Evolutionary conservation across 2,113 vertebrate genomes (phyloP).

Genomic region (Gambusia holbrooki): DNA sequence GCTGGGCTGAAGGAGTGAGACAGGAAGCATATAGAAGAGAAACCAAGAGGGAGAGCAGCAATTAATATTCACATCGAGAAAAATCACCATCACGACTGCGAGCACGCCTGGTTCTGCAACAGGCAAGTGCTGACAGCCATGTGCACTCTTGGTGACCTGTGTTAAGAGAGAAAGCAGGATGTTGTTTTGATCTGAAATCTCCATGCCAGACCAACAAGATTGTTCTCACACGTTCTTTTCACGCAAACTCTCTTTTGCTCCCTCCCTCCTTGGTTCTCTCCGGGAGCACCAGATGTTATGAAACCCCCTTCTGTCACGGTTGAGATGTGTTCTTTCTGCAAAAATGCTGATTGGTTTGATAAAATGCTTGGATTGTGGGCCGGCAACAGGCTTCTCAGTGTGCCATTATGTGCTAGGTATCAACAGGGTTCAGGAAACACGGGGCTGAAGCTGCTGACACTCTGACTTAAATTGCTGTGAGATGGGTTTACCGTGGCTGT

Average conservation of each 20-base stretch:
- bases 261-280: slow-evolving; percentile 13
- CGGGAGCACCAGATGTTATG: slow-evolving; percentile 64
- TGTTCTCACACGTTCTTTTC: slow-evolving; percentile 57
- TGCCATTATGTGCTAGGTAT: slow-evolving; percentile 57
- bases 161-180: slow-evolving; percentile 36
- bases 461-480: slow-evolving; percentile 50
- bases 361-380: slow-evolving; percentile 70
- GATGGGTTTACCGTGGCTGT: slow-evolving; percentile 45
- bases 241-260: slow-evolving; percentile 26
- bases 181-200: slow-evolving; percentile 43
- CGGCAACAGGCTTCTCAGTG: slow-evolving; percentile 54
- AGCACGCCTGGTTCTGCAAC: slow-evolving; percentile 1
- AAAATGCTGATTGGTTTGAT: slow-evolving; percentile 75
- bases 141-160: slow-evolving; percentile 59
- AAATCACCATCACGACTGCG: slow-evolving; percentile 22
- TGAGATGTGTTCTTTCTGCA: slow-evolving; percentile 62
- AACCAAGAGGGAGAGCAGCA: slow-evolving; percentile 11
- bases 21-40: slow-evolving; percentile 21
- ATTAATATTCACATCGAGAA: slow-evolving; percentile 42
- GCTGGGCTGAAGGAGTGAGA: slow-evolving; percentile 78
- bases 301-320: slow-evolving; percentile 64
- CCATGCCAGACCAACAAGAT: slow-evolving; percentile 53
- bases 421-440: slow-evolving; percentile 60
- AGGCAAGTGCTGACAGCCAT: slow-evolving; percentile 46
- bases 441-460: slow-evolving; percentile 58